Evolutionary conservation across 2,797 vertebrate species (phyloP), one percentile per base, ranked within the genome.

Genomic region (Capromys pilorides): DNA sequence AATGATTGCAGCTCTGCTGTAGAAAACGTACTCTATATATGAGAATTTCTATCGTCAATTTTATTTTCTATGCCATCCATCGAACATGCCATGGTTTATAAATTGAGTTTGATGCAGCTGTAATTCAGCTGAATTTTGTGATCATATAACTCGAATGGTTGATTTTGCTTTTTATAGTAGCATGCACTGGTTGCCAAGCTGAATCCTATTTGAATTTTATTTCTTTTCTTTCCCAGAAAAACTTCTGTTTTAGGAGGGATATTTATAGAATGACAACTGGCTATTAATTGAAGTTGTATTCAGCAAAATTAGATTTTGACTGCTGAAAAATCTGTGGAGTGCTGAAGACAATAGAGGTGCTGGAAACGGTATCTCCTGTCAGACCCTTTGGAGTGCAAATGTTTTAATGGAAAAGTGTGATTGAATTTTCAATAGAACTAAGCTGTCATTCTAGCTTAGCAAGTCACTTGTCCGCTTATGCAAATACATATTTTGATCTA

Each of bases 201-300:
- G n/a, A 54, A 64, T 49, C 39, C 73, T 66, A 33, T 86, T 85
- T 82, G 79, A 79, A 85, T 96, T 95, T 95, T 57, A n/a, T 94
- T 91, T 95, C 64, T 89, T 94, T 54, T 39, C 49, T 94, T 94
- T 93, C 28, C 91, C 81, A 90, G 77, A 69, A 90, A 96, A 94
- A 83, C 75, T 91, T 94, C 95, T 95, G 91, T 93, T 96, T 88
- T 88, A 39, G 85, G 88, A 90, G 69, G 1, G 16, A 64, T 95
- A 96, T 96, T 96, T 97, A 93, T 92, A 88, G 97, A 80, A 90
- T 24, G n/a, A 77, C 41, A 94, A 75, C 80, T 90, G 88, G 69
- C 64, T 88, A 88, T 88, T 95, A 93, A 93, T 97, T 87, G 95
- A 16, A 95, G 92, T 94, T 95, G 86, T 83, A 69, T 86, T 91